Evolutionary conservation across 2,113 vertebrate genomes (phyloP), one percentile per base, ranked within the genome.

Genomic region (Hippopotamus amphibius): DNA sequence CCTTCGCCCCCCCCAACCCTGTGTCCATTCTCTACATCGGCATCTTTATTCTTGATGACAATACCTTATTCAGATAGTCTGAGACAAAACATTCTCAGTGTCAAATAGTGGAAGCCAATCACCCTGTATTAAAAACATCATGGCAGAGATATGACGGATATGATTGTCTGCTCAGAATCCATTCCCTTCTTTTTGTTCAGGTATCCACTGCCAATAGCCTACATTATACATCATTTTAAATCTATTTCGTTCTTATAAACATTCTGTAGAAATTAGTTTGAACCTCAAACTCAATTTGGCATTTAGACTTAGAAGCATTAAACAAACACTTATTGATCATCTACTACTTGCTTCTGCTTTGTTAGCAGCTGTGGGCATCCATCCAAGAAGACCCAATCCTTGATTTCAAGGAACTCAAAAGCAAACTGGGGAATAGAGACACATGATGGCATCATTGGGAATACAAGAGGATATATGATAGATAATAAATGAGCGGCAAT

Each of bases 271-370:
- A 81, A 96, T 97, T 91, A 81, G 11, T 81, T 89, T 92, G 69
- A 93, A 71, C 59, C 43, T 90, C 48, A 92, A 96, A 84, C 37
- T 96, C 85, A 30, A 84, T 82, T 89, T 95, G 74, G 69, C 80
- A 79, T 68, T 88, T 85, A 81, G 48, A 74, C 57, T 90, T 80
- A n/a, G 33, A 80, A 86, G 41, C 46, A 86, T 79, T 87, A 69
- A 65, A 76, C 37, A 90, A 55, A 85, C 57, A 68, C 85, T 63
- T 88, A 81, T 87, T 80, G 37, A 95, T 91, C 14, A 69, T 76
- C 82, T 85, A n/a, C 55, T 89, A 33, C 55, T 28, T 48, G 48
- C 71, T 86, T 92, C 68, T 69, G n/a, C 83, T 86, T 87, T 50
- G 16, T 79, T 83, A 61, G 68, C n/a, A 63, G 15, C 17, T 77